phyloP scores from a whole-genome alignment of 2,113 vertebrate species.

The Willisornis vidua region DNA sequence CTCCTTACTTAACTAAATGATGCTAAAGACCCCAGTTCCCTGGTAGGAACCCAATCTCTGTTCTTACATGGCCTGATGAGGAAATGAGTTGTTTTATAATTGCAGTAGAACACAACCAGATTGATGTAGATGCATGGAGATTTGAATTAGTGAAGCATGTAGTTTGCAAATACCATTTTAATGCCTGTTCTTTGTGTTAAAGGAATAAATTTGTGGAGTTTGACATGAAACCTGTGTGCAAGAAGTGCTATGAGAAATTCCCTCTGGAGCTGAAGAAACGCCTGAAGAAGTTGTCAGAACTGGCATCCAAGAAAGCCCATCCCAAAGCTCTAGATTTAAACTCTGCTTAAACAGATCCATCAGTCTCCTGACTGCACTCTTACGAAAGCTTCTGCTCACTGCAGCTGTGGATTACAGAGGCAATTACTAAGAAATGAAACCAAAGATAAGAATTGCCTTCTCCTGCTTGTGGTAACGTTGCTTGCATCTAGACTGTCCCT shows the following conservation, averaged over 20 bases:
- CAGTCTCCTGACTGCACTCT: neutral
- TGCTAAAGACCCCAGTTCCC: neutral
- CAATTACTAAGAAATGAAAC: neutral
- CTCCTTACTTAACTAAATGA: neutral
- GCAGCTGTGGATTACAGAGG: conserved; percentile 20
- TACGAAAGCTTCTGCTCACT: neutral
- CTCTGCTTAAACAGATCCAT: conserved; percentile 51
- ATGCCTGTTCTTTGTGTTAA: conserved; percentile 15
- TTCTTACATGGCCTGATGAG: neutral
- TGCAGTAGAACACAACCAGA: neutral
- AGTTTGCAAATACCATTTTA: neutral
- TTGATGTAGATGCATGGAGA: neutral
- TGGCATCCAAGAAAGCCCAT: conserved; percentile 70
- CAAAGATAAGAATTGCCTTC: conserved; percentile 27
- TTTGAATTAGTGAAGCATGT: neutral
- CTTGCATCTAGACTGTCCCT: neutral
- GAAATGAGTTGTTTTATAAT: neutral
- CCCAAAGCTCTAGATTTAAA: conserved; percentile 74
- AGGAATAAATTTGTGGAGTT: conserved; percentile 99
- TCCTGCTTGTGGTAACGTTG: neutral
- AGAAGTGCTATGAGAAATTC: conserved; percentile 95
- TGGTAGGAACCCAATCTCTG: neutral
- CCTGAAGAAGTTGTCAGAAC: conserved; percentile 91
- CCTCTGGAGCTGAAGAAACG: conserved; percentile 96
- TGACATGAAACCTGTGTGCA: conserved; percentile 97